These are phyloP conservation scores for Cryptosula pallasiana DNA, from an alignment of 2,888 invertebrate genomes.

Conservation along the genomic window DNA sequence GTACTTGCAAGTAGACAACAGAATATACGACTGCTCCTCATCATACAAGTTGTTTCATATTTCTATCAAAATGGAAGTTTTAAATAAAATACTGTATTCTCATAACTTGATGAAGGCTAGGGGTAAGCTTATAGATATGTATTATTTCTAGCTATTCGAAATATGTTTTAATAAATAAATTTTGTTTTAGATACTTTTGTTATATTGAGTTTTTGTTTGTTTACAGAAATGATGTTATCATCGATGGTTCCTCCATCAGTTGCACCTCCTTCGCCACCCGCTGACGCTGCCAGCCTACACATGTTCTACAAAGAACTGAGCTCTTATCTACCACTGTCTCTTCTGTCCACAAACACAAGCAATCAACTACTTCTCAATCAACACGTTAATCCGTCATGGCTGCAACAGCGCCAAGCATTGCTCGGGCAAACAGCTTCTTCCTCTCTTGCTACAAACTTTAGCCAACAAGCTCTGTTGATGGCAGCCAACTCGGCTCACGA, in stretches of 20 bases:
- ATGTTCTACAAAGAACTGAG: background rate
- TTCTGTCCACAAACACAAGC: background rate
- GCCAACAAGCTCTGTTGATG: background rate
- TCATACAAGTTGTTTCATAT: background rate
- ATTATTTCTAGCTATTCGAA: no score
- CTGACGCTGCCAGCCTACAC: background rate
- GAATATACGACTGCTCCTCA: no score
- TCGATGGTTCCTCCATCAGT: background rate
- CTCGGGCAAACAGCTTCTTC: background rate
- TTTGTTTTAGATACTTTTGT: no score
- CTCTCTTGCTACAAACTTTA: background rate
- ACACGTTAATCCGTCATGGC: background rate
- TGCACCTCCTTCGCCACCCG: background rate
- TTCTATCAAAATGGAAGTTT: slow-evolving; percentile 1
- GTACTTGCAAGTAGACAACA: background rate
- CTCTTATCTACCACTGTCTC: background rate
- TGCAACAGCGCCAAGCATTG: background rate
- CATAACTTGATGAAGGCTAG: background rate
- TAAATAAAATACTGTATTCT: background rate
- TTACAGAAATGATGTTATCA: slow-evolving; percentile 6
- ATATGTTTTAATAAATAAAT: no score
- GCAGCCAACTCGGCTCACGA: background rate
- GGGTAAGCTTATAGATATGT: background rate
- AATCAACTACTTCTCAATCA: background rate
- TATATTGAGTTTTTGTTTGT: no score